Base-by-base conservation (phyloP, 2,797 vertebrate species). In the Lerista edwardsae region DNA sequence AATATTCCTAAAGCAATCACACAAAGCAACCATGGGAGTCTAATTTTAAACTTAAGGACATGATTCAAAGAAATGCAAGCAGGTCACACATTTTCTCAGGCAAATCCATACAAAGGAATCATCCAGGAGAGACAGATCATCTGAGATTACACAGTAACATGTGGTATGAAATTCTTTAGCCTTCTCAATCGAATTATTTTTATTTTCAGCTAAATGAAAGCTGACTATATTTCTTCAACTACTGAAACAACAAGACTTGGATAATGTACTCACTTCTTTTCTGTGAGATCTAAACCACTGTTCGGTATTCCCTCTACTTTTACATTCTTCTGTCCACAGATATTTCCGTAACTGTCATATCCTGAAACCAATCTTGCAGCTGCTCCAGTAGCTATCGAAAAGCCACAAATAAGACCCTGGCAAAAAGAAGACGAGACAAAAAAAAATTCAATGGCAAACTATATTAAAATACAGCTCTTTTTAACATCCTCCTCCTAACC, bases 321-420 rank as follows among this genome's bases (percentile, higher is more conserved):
- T 82, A 97, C 94, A 85, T 99, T 99, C 94, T 96, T 98, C 86
- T 96, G 97, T 82, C 98, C 98, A 86, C 98, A 99, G 71, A 99
- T 98, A 96, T 99, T 99, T 91, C 98, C 98, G 1, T 98, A 99
- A 95, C 98, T 99, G 96, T 99, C 98, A 91, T 99, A 99, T 86
- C 98, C 98, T 21, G 96, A 98, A 81, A 98, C 93, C 75, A 99
- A 97, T 92, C 98, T 97, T 62, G 97, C 97, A 71, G 98, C 98
- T 91, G 98, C 98, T 91, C 98, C 98, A 76, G 98, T 98, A 94
- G 95, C 97, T 93, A 99, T 96, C 92, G 98, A 97, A 97, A 98
- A 99, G 92, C 98, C 97, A 95, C 98, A 99, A 95, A 99, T 98
- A 95, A 97, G 96, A 91, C 97, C 98, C 98, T 99, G 94, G n/a